Conservation (phyloP, 2,113 vertebrate species). For the Xenotilapia caudafasciata region DNA sequence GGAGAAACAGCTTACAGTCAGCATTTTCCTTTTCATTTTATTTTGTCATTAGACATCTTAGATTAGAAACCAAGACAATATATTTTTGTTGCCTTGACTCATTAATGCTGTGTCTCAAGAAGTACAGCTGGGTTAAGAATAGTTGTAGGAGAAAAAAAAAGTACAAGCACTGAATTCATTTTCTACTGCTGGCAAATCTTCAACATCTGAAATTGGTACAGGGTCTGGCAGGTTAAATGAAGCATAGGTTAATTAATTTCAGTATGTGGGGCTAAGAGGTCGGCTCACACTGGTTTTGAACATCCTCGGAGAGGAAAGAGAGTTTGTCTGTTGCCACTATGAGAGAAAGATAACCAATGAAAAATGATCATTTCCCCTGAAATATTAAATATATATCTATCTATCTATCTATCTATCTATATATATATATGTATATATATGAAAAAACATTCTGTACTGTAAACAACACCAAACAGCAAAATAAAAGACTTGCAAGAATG, state of each 20-base stretch:
- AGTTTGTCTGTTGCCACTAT: background rate
- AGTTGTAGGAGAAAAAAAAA: background rate
- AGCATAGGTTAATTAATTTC: background rate
- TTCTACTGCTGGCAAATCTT: background rate
- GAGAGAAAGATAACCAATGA: background rate
- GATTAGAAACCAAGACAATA: background rate
- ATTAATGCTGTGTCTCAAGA: background rate
- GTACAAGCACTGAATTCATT: background rate
- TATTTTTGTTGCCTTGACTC: background rate
- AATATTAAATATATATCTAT: background rate
- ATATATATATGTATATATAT: background rate
- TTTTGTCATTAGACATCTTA: background rate
- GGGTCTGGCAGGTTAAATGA: background rate
- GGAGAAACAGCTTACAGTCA: background rate
- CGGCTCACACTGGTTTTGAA: background rate
- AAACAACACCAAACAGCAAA: background rate
- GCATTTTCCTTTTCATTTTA: slow-evolving; percentile 4
- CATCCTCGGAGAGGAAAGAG: background rate
- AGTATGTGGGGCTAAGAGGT: background rate
- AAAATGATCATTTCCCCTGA: background rate
- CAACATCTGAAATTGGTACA: background rate
- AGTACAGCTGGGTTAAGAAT: background rate
- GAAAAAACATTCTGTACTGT: background rate
- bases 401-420: no score
- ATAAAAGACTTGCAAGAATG: background rate